These are phyloP conservation scores for Procambarus virginalis DNA, from an alignment of 1,140 invertebrate species.

Conservation along the genomic window DNA sequence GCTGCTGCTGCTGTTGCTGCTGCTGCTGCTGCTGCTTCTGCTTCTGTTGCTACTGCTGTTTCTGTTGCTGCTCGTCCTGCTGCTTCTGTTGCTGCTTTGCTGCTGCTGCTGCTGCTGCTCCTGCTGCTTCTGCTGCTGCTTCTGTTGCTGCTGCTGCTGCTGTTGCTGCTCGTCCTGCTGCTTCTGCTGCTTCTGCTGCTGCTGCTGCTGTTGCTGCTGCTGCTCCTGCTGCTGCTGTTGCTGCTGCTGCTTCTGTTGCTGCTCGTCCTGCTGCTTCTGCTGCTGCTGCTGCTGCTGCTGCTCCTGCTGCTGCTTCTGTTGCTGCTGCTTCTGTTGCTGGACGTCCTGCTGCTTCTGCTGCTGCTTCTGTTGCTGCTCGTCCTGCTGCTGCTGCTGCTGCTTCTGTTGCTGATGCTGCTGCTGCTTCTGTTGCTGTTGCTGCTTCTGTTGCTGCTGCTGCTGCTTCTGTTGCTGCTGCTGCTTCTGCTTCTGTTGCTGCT, in stretches of 20 bases:
- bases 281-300: constrained; percentile 12
- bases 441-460: not conserved
- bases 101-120: not conserved
- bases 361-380: not conserved
- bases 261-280: not conserved
- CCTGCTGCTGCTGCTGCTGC: not conserved
- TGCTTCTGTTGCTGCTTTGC: constrained; percentile 4
- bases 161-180: not conserved
- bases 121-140: constrained; percentile 20
- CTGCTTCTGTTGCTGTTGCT: not conserved
- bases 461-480: constrained; percentile 17
- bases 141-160: not conserved
- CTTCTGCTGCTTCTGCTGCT: not conserved
- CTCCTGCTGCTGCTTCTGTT: not conserved
- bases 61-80: not conserved
- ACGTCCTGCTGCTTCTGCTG: not conserved
- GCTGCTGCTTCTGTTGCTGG: constrained; percentile 17
- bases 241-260: not conserved
- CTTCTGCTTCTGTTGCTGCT: not conserved
- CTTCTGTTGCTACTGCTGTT: too few relatives aligned
- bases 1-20: too few relatives aligned
- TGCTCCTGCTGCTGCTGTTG: not conserved
- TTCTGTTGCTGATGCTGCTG: constrained; percentile 3
- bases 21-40: too few relatives aligned
- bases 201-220: not conserved